Evolutionary conservation across 2,888 invertebrate species (phyloP), one percentile per base, ranked within the genome.

Genomic region (Congeria kusceri): DNA sequence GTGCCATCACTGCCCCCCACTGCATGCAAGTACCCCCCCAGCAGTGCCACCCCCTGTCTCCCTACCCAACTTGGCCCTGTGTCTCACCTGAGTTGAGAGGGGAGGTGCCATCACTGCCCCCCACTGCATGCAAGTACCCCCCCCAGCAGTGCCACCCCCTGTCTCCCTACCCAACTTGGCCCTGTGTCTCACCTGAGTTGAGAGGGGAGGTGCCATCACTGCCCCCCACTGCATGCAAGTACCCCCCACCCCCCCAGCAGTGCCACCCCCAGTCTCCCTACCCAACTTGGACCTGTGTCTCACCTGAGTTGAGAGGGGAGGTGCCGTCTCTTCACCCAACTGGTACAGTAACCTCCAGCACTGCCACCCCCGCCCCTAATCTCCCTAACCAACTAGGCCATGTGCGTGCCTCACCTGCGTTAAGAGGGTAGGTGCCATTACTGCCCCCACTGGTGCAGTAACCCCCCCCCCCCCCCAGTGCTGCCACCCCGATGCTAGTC

Each of bases 1-100:
- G 98, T 98, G 0, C 99, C 99, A 95, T 99, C 99, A 53, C 98
- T 98, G 56, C 99, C 99, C 81, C 99, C 99, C 25, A 95, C 98
- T 4, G 99, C 99, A 95, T 99, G 99, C 82, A 99, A 95, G 94
- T 96, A 98, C 32, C 98, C 99, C 59, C 94, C 94, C 15, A 95
- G 89, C 3, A 95, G 95, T 5, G 95, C 95, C 46, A 95, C 95
- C 2, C 95, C n/a, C n/a, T n/a, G n/a, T n/a, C n/a, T n/a, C 39
- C 39, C 4, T 39, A 39, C 39, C 39, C 3, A 3, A 39, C 39
- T 39, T 15, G 15, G 39, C 39, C 39, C 3, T 9, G 1, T 3
- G 13, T 39, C 49, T 89, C 92, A 94, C 95, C 95, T 56, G 98
- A 98, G 94, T 98, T 98, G 39, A 99, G 95, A 69, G 99, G 99